Base-by-base conservation (phyloP, 2,113 vertebrate genomes). In the Agelaius tricolor region DNA sequence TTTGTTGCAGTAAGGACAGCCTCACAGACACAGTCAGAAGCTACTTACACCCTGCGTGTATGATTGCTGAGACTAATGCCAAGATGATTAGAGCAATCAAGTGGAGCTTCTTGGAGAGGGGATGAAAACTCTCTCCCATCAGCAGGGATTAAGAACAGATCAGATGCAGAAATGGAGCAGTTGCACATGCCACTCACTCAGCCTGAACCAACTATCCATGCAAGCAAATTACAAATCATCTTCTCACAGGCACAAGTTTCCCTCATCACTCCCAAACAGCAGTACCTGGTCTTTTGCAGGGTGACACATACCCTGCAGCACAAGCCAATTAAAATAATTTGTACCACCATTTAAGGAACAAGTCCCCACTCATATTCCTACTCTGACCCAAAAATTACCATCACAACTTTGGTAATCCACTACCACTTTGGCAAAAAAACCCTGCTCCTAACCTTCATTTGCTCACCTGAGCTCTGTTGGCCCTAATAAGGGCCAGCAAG, bases 21-120 rank as follows among this genome's bases (percentile, higher is more conserved):
- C 33, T 89, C 11, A 1, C 30, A 2, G 3, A 62, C n/a, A 78
- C 43, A 79, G n/a, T 22, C 78, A 90, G 84, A 58, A 96, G 77
- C 89, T 89, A 74, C 94, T 95, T 93, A 92, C 13, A 0, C 57
- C 35, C 87, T 84, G 44, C 1, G 0, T 39, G 41, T 49, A 87
- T n/a, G 61, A 92, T 71, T 27, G 0, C 84, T 33, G 58, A 77
- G 66, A 78, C n/a, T 95, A 96, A 96, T 65, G 80, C 74, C 71
- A 68, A 79, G 74, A 69, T 78, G 89, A 96, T 95, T 94, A 94
- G 61, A 91, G 80, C 77, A 92, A 94, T 93, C 95, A 95, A 89
- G 71, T 24, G 22, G 41, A 93, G 91, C 86, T 94, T 72, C 94
- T 74, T 61, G 80, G 24, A 35, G 62, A 85, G 26, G 30, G 94